These are phyloP conservation scores for Coboldia fuscipes DNA, from an alignment of 1,140 invertebrate genomes.

Conservation along the genomic window DNA sequence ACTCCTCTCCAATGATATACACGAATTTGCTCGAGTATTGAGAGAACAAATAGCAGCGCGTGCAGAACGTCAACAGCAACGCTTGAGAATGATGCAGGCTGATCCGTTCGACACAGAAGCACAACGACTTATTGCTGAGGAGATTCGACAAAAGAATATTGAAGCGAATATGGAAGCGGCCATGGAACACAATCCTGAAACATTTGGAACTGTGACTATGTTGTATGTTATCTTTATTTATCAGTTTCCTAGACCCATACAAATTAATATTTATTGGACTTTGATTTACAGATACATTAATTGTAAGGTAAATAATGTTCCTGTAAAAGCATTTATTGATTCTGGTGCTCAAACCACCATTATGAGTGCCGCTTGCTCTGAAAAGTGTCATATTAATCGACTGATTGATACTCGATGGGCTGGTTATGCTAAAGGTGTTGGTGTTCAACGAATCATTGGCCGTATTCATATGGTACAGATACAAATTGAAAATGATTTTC, in stretches of 20 bases:
- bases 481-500: conserved; percentile 80
- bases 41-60: conserved; percentile 56
- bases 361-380: conserved; percentile 79
- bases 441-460: conserved; percentile 86
- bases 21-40: conserved; percentile 62
- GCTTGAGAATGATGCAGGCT: conserved; percentile 70
- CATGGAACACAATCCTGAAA: conserved; percentile 95
- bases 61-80: conserved; percentile 58
- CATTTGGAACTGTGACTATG: conserved; percentile 94
- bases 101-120: conserved; percentile 91
- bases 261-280: too few species aligned
- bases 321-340: conserved; percentile 95
- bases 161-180: conserved; percentile 97
- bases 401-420: conserved; percentile 87
- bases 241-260: too few species aligned
- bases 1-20: conserved; percentile 56
- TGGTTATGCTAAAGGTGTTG: conserved; percentile 91
- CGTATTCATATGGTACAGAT: conserved; percentile 94
- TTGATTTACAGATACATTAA: conserved; percentile 53
- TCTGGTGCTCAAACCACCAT: conserved; percentile 89
- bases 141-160: conserved; percentile 89
- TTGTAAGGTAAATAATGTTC: conserved; percentile 85
- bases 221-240: too few species aligned
- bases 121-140: conserved; percentile 83
- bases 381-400: conserved; percentile 89